phyloP scores from a whole-genome alignment of 2,797 vertebrate species.

The Pangasius djambal region DNA sequence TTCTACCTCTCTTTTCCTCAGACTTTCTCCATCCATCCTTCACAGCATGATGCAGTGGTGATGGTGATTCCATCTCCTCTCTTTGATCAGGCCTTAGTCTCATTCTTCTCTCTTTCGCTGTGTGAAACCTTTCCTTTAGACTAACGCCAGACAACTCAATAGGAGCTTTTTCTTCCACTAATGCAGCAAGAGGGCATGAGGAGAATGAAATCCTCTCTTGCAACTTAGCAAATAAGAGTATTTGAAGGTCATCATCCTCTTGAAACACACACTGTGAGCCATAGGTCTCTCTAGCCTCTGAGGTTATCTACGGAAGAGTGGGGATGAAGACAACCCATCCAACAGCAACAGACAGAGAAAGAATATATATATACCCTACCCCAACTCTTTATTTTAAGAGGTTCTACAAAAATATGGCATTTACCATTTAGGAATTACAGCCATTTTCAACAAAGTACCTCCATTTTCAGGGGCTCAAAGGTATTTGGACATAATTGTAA shows the following conservation, averaged over 20 bases:
- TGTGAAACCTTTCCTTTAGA: constrained; percentile 48
- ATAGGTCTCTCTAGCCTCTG: constrained; percentile 48
- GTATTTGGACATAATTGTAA: too few relatives aligned
- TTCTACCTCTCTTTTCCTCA: constrained; percentile 16
- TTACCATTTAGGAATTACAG: too few relatives aligned
- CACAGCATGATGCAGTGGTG: constrained; percentile 42
- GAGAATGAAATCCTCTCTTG: constrained; percentile 50
- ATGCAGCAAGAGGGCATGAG: constrained; percentile 38
- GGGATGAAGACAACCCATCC: constrained; percentile 54
- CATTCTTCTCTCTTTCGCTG: constrained; percentile 44
- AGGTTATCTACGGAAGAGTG: constrained; percentile 50
- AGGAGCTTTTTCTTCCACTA: constrained; percentile 46
- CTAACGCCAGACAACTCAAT: constrained; percentile 45
- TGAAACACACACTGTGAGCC: constrained; percentile 55
- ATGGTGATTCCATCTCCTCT: constrained; percentile 46
- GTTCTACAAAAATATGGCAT: too few relatives aligned
- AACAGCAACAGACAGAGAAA: constrained; percentile 52
- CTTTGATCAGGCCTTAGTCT: constrained; percentile 48
- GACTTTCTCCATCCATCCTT: constrained; percentile 38
- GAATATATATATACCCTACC: not conserved
- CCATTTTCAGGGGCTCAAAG: too few relatives aligned
- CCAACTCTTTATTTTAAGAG: too few relatives aligned
- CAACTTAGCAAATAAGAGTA: constrained; percentile 61
- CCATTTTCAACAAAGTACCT: too few relatives aligned
- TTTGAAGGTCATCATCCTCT: constrained; percentile 62